phyloP scores from a whole-genome alignment of 2,113 vertebrate species.

The Terrapene triunguis region DNA sequence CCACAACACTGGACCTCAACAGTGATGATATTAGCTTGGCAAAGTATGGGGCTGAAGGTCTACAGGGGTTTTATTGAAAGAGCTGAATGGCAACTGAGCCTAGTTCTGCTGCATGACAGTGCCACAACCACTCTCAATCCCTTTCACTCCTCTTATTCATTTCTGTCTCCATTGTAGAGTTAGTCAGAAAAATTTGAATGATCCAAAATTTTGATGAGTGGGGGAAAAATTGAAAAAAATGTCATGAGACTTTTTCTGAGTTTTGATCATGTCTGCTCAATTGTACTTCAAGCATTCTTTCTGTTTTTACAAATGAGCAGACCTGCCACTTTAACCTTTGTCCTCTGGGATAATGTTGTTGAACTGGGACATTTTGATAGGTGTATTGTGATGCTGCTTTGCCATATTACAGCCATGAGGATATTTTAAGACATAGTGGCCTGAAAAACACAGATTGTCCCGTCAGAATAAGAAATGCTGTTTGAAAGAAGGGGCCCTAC shows the following conservation, averaged over 20 bases:
- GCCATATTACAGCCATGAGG: not conserved
- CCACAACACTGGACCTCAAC: not conserved
- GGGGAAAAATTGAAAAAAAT: not conserved
- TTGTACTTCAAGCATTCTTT: not conserved
- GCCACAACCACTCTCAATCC: not conserved
- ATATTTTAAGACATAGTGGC: not conserved
- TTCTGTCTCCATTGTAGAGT: not conserved
- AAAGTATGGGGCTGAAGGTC: not conserved
- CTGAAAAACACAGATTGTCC: not conserved
- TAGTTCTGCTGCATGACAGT: not conserved
- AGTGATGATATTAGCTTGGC: not conserved
- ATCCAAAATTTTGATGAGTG: not conserved
- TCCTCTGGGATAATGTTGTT: not conserved
- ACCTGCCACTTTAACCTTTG: not conserved
- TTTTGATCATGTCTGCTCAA: not conserved
- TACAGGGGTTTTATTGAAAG: not conserved
- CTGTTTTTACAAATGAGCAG: not conserved
- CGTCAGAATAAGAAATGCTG: not conserved
- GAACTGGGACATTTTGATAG: not conserved
- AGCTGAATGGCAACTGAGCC: not conserved
- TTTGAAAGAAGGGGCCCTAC: not conserved
- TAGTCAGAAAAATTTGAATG: not conserved
- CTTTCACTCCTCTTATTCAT: not conserved
- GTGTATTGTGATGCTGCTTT: not conserved
- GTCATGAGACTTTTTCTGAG: not conserved